A percentile compares a stretch with the other conserved stretches of the same genome.
Conservation (phyloP, 2,797 vertebrate genomes). For the Pelodytes ibericus region DNA sequence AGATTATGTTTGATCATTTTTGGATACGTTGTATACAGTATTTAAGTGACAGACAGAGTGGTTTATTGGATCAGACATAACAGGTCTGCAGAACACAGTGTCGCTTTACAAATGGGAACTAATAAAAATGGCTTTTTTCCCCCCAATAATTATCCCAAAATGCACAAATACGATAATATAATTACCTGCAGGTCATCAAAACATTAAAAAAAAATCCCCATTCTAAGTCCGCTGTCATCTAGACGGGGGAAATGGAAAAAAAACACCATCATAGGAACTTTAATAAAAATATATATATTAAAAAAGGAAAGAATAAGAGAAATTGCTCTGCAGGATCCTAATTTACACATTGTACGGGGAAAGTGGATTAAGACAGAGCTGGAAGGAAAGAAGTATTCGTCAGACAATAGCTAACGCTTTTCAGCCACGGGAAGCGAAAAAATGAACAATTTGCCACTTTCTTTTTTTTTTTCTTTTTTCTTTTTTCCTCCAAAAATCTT, state of each 20-base stretch:
- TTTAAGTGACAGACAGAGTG: too few species aligned
- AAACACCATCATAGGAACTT: conserved; percentile 36
- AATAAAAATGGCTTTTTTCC: too few species aligned
- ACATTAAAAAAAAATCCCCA: too few species aligned
- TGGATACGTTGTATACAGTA: too few species aligned
- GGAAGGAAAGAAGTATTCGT: conserved; percentile 49
- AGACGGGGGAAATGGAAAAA: not conserved
- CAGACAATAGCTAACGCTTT: conserved; percentile 43
- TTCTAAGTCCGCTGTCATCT: too few species aligned
- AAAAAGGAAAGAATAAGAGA: conserved; percentile 47
- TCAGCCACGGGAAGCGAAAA: conserved; percentile 30
- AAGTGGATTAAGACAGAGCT: conserved; percentile 55
- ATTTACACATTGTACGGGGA: conserved; percentile 50
- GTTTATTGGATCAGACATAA: too few species aligned
- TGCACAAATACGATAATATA: too few species aligned
- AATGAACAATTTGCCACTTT: conserved; percentile 50
- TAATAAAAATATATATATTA: not conserved
- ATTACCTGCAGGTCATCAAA: too few species aligned
- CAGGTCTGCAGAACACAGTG: too few species aligned
- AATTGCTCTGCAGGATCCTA: conserved; percentile 53
- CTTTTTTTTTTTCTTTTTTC: not conserved
- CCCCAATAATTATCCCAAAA: too few species aligned
- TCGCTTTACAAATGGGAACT: too few species aligned
- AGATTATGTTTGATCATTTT: too few species aligned
- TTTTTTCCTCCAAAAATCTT: conserved; percentile 27